phyloP scores from a whole-genome alignment of 2,113 vertebrate species.

The Hyperopisus bebe region DNA sequence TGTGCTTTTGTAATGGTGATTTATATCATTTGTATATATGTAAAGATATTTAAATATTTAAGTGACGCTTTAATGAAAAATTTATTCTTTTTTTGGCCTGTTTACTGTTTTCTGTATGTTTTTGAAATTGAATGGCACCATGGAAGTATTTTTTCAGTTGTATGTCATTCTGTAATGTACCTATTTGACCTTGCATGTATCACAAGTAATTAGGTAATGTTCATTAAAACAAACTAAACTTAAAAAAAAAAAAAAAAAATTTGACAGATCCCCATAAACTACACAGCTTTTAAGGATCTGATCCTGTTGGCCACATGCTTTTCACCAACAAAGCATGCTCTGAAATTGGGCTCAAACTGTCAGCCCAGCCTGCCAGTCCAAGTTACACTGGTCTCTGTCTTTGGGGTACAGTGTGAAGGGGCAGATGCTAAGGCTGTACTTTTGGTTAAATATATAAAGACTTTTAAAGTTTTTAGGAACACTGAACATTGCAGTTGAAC shows the following conservation, averaged over 20 bases:
- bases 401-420: neutral
- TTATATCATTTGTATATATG: slow-evolving; percentile 13
- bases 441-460: neutral
- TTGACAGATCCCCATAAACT: neutral
- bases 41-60: slow-evolving; percentile 39
- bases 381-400: neutral
- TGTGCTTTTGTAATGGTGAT: slow-evolving; percentile 21
- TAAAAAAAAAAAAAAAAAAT: neutral
- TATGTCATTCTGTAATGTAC: neutral
- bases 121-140: slow-evolving; percentile 4
- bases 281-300: neutral
- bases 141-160: neutral
- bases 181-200: neutral
- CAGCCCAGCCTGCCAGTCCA: neutral
- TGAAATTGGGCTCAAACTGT: neutral
- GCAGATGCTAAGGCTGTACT: neutral
- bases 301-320: neutral
- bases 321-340: neutral
- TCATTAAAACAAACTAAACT: neutral
- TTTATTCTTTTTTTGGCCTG: neutral
- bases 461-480: neutral
- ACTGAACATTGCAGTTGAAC: slow-evolving; percentile 35
- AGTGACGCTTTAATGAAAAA: slow-evolving; percentile 19
- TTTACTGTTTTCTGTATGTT: neutral
- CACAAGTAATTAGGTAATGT: neutral